phyloP scores from a whole-genome alignment of 2,888 invertebrate species.

The Papilio demoleus region DNA sequence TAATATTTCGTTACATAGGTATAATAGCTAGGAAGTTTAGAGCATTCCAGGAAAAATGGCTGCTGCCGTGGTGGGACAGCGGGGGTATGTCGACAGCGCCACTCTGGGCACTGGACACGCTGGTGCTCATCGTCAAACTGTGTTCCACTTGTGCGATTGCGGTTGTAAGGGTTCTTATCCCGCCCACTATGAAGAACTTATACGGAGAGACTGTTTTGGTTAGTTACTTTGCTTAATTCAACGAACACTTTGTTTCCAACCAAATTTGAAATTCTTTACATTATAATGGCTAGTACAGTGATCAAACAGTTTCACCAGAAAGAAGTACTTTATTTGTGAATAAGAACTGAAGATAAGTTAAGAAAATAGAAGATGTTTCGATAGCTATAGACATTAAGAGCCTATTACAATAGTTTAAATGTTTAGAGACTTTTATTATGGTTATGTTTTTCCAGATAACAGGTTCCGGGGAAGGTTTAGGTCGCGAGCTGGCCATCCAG shows the following conservation, averaged over 20 bases:
- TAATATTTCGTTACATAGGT: constrained; percentile 65
- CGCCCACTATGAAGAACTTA: constrained; percentile 70
- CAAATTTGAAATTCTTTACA: neutral
- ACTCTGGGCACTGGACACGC: constrained; percentile 68
- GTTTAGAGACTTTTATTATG: too few species aligned
- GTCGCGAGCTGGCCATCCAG: constrained; percentile 75
- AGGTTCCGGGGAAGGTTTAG: constrained; percentile 72
- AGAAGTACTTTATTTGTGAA: too few species aligned
- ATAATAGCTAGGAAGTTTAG: constrained; percentile 70
- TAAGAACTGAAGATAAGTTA: too few species aligned
- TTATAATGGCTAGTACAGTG: neutral
- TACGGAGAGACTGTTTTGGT: constrained; percentile 77
- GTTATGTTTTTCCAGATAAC: constrained; percentile 63
- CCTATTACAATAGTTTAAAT: too few species aligned
- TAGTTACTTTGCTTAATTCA: constrained; percentile 38
- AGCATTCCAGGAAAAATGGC: constrained; percentile 72
- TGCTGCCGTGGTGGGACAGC: constrained; percentile 75
- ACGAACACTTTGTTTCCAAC: neutral
- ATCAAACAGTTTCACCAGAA: too few species aligned
- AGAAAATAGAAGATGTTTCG: too few species aligned
- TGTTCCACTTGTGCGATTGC: constrained; percentile 68
- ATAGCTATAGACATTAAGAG: too few species aligned
- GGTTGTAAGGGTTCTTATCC: constrained; percentile 61
- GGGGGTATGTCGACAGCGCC: constrained; percentile 67
- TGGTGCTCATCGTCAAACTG: constrained; percentile 70